phyloP scores from a whole-genome alignment of 1,140 invertebrate species.

The Drosophila hydei region DNA sequence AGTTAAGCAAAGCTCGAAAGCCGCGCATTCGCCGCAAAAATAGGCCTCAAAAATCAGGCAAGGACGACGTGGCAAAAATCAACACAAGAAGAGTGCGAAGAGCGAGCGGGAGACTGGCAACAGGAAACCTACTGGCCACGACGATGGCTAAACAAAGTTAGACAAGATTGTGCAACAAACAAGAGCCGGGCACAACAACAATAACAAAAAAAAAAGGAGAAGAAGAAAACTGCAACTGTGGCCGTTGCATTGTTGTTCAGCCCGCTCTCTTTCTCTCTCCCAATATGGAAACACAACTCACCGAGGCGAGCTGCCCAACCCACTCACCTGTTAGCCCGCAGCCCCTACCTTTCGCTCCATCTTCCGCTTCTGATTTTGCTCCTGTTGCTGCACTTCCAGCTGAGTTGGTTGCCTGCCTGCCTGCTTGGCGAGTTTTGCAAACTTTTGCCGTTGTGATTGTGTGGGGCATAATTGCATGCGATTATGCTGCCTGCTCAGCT shows the following conservation, averaged over 20 bases:
- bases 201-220: conserved; percentile 1
- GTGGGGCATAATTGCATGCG: conserved; percentile 83
- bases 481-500: conserved; percentile 83
- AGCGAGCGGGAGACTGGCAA: background rate
- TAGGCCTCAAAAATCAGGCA: conserved; percentile 51
- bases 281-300: conserved; percentile 23
- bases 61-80: conserved; percentile 56
- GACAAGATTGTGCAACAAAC: conserved; percentile 77
- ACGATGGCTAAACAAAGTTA: conserved; percentile 75
- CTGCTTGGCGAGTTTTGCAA: conserved; percentile 66
- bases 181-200: conserved; percentile 43
- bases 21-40: conserved; percentile 40
- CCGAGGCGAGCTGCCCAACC: conserved; percentile 29
- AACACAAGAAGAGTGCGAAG: conserved; percentile 23
- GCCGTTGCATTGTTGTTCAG: conserved; percentile 35
- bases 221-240: conserved; percentile 2
- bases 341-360: conserved; percentile 51
- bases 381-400: conserved; percentile 45
- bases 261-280: conserved; percentile 8
- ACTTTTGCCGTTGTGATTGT: conserved; percentile 73
- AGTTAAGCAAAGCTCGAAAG: conserved; percentile 37
- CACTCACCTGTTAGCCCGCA: conserved; percentile 68
- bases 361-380: conserved; percentile 12
- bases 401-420: conserved; percentile 53
- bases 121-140: conserved; percentile 22